A percentile compares a stretch with the other conserved stretches of the same genome.
phyloP scores from a whole-genome alignment of 2,113 vertebrate genomes.

The Nicator chloris region DNA sequence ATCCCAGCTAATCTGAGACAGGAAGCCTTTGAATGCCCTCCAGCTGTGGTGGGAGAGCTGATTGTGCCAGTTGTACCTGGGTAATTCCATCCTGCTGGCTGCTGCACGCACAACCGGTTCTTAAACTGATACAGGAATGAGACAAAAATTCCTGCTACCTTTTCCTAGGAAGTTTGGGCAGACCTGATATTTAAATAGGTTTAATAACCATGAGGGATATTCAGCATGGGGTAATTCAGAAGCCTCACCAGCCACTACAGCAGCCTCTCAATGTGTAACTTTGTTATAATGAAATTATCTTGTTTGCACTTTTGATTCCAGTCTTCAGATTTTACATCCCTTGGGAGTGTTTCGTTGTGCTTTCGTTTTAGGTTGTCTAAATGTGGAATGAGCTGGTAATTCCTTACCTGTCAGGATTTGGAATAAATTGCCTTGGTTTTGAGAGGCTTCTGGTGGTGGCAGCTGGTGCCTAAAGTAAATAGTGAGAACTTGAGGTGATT shows the following conservation, averaged over 20 bases:
- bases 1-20: background rate
- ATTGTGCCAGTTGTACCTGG: background rate
- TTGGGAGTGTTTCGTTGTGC: background rate
- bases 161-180: background rate
- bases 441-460: background rate
- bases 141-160: background rate
- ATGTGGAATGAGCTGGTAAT: background rate
- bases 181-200: background rate
- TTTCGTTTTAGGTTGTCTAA: background rate
- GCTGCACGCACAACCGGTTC: background rate
- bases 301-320: background rate
- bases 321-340: background rate
- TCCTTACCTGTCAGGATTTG: background rate
- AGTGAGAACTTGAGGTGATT: background rate
- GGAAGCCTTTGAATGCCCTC: background rate
- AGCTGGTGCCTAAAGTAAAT: background rate
- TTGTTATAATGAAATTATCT: background rate
- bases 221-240: fast-evolving
- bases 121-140: background rate
- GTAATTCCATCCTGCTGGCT: background rate
- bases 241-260: background rate
- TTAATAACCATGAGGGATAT: background rate
- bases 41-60: background rate
- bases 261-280: background rate
- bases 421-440: background rate